Evolutionary conservation across 2,113 vertebrate species (phyloP), one percentile per base, ranked within the genome.

Genomic region (Channa argus): DNA sequence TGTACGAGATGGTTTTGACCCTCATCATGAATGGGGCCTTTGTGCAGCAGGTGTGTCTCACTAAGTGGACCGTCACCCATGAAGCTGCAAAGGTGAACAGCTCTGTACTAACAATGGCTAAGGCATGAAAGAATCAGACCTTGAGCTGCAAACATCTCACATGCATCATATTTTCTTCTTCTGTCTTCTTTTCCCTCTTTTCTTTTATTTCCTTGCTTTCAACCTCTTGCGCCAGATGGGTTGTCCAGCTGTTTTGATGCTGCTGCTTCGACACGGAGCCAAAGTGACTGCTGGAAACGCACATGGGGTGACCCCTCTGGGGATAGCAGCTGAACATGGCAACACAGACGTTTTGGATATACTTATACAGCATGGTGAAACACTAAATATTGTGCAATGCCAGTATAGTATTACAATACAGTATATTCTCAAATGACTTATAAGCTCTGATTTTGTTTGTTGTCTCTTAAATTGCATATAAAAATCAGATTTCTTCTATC

Each of bases 221-320:
- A 11, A 4, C 68, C 10, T 56, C n/a, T 53, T 14, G 3, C 10
- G 7, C 12, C 69, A 92, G 89, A 78, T 93, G 69, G 95, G 95
- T n/a, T 93, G 85, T 55, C 91, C 86, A 24, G 95, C 95, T 36
- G 85, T 96, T 50, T 3, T 94, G 45, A 88, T 90, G 64, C 80
- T 97, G 86, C 92, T 98, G 44, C 86, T 97, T 44, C 94, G 88
- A 61, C 93, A 96, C 0, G 92, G 96, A 41, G 95, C 92, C 53
- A 94, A 89, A 4, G 89, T 94, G 4, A 92, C 88, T 33, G 63
- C 92, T 36, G 91, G 24, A 68, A 94, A 95, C 0, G 89, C 89
- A 2, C 96, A 96, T 2, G 95, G 96, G 10, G 94, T 96, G 45
- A 97, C 95, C 0, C 95, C 96, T 0, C 69, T 98, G 74, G 95